Evolutionary conservation across 2,888 invertebrate genomes (phyloP), one percentile per base, ranked within the genome.

Genomic region (Ennomos erosarius): DNA sequence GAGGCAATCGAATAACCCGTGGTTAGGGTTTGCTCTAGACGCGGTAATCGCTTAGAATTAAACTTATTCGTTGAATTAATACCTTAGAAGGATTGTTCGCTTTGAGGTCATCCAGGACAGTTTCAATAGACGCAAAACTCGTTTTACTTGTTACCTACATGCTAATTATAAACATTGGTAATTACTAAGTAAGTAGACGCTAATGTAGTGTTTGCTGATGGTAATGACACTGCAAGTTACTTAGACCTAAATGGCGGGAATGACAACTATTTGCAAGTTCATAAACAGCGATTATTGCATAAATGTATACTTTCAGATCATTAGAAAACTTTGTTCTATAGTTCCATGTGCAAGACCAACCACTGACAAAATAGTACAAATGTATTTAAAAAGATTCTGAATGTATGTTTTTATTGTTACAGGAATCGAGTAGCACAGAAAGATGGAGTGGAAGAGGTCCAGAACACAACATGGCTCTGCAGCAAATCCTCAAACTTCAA

Each of bases 371-470:
- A 10, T 37, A 39, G 52, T 43, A 38, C 12, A 6, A 26, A 26
- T 6, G 6, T 6, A 26, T 26, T 6, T 26, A 26, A 26, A 0
- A 26, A 26, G 26, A 6, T 26, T 26, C 33, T 54, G 42, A 49
- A 26, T 10, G 13, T 8, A 11, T 36, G 8, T 69, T 75, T 74
- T 72, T 71, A n/a, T 89, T 91, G 86, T 94, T 93, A 5, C 93
- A 97, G 97, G 97, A 97, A 93, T 94, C 95, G 75, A 94, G 95
- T 85, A 94, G 96, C 80, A 94, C 97, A 88, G 97, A 97, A 93
- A 95, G 96, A 93, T 98, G 98, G 98, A 95, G 95, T 78, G 96
- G 97, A 82, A 96, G 96, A 83, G 96, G 96, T 74, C 96, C 98
- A 84, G 98, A 98, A 90, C 98, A 98, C 93, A 96, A 96, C 82